Percentiles rank a stretch among this genome's conserved stretches.
These are phyloP conservation scores for Megaleporinus macrocephalus DNA, from an alignment of 2,113 vertebrate species.

Conservation along the genomic window DNA sequence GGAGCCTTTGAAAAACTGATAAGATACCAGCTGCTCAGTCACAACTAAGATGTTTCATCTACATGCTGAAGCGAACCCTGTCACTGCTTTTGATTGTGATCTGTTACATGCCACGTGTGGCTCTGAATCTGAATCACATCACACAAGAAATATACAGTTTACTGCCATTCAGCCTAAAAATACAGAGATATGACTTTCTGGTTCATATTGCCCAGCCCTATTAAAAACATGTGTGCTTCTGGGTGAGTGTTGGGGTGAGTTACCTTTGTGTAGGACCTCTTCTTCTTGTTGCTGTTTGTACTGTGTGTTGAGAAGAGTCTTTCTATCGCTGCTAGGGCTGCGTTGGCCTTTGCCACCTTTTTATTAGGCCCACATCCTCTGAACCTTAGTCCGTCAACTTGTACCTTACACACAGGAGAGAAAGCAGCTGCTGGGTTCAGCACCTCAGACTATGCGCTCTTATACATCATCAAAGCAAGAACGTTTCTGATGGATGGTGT, in stretches of 20 bases:
- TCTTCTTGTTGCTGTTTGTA: slow-evolving; percentile 87
- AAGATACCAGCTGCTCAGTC: too few relatives aligned
- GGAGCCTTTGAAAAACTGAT: too few relatives aligned
- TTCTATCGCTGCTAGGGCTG: slow-evolving; percentile 88
- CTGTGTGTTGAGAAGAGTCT: slow-evolving; percentile 89
- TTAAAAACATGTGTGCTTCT: background rate
- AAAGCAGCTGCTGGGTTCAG: background rate
- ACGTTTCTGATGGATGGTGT: background rate
- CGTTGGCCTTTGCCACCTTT: slow-evolving; percentile 93
- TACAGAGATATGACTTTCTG: too few relatives aligned
- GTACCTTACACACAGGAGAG: slow-evolving; percentile 79
- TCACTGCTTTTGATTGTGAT: too few relatives aligned
- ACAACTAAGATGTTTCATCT: too few relatives aligned
- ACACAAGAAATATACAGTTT: too few relatives aligned
- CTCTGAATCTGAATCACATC: too few relatives aligned
- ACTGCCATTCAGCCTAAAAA: too few relatives aligned
- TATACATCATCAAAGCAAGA: background rate
- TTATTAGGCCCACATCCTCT: slow-evolving; percentile 93
- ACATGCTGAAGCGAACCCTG: too few relatives aligned
- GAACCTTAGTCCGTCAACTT: slow-evolving; percentile 93
- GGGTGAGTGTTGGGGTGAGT: slow-evolving; percentile 16
- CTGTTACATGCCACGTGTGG: too few relatives aligned
- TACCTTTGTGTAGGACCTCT: slow-evolving; percentile 86
- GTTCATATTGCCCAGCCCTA: too few relatives aligned
- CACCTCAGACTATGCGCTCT: background rate